phyloP scores from a whole-genome alignment of 2,888 invertebrate species.

The Byasa hedistus region DNA sequence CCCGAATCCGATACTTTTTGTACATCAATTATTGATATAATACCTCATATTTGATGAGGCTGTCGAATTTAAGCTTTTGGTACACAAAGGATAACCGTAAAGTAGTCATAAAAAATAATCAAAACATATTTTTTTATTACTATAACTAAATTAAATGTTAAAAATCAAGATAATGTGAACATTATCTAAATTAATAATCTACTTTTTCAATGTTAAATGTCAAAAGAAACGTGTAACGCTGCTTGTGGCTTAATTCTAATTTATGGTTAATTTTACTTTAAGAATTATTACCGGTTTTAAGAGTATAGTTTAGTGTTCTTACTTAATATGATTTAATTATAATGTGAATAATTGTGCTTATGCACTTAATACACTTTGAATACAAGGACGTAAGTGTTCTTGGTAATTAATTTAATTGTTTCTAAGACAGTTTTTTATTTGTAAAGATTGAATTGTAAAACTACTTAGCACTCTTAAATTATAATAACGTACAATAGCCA shows the following conservation, averaged over 20 bases:
- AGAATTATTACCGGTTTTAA: not conserved
- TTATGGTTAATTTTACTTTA: slow-evolving; percentile 12
- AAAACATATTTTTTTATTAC: not conserved
- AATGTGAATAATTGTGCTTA: too few species aligned
- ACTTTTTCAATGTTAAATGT: slow-evolving; percentile 18
- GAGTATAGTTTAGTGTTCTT: not conserved
- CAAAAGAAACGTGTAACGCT: slow-evolving; percentile 14
- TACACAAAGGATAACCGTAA: not conserved
- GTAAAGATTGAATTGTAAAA: too few species aligned
- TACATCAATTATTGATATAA: too few species aligned
- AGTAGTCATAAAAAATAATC: not conserved
- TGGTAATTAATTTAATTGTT: too few species aligned
- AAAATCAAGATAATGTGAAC: slow-evolving; percentile 17
- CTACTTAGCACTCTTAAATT: too few species aligned
- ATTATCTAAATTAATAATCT: slow-evolving; percentile 18
- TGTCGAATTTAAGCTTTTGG: not conserved
- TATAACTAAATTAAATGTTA: slow-evolving; percentile 1
- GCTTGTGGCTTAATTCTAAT: slow-evolving; percentile 20
- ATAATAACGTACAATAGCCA: too few species aligned
- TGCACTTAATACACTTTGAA: too few species aligned
- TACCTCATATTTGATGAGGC: too few species aligned
- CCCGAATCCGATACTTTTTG: too few species aligned
- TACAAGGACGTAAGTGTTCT: too few species aligned
- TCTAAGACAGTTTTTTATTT: too few species aligned
- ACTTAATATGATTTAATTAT: too few species aligned